Conservation (phyloP, 2,797 vertebrate species). For the Thamnophis elegans region DNA sequence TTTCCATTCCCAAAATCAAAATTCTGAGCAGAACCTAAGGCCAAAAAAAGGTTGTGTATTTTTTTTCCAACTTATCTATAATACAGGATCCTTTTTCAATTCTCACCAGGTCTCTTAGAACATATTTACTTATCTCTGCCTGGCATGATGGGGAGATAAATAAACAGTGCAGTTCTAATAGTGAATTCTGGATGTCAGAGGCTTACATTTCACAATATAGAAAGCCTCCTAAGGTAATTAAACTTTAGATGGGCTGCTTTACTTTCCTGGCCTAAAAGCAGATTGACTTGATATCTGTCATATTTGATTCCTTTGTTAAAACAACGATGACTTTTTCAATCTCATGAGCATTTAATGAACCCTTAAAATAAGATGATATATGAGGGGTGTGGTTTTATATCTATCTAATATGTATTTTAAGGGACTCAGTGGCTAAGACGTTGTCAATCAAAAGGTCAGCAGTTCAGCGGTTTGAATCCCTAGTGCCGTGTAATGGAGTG, state of each 20-base stretch:
- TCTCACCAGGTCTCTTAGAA: not conserved
- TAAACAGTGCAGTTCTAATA: slow-evolving; percentile 16
- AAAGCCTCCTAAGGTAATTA: slow-evolving; percentile 7
- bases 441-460: too few relatives aligned
- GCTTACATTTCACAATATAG: not conserved
- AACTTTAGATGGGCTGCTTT: slow-evolving; percentile 12
- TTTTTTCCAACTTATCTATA: not conserved
- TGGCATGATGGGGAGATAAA: not conserved
- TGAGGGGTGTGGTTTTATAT: not conserved
- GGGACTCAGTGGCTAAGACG: too few relatives aligned
- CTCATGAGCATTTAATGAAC: slow-evolving; percentile 6
- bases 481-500: too few relatives aligned
- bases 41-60: not conserved
- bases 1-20: not conserved
- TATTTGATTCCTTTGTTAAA: slow-evolving; percentile 16
- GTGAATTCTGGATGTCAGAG: slow-evolving; percentile 10
- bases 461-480: too few relatives aligned
- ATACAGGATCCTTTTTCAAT: not conserved
- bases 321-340: slow-evolving; percentile 8
- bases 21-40: not conserved
- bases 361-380: slow-evolving; percentile 7
- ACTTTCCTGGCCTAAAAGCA: not conserved
- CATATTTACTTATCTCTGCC: slow-evolving; percentile 14
- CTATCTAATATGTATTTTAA: not conserved
- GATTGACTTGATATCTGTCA: not conserved